Evolutionary conservation across 2,113 vertebrate genomes (phyloP), one percentile per base, ranked within the genome.

Genomic region (Labeo rohita): DNA sequence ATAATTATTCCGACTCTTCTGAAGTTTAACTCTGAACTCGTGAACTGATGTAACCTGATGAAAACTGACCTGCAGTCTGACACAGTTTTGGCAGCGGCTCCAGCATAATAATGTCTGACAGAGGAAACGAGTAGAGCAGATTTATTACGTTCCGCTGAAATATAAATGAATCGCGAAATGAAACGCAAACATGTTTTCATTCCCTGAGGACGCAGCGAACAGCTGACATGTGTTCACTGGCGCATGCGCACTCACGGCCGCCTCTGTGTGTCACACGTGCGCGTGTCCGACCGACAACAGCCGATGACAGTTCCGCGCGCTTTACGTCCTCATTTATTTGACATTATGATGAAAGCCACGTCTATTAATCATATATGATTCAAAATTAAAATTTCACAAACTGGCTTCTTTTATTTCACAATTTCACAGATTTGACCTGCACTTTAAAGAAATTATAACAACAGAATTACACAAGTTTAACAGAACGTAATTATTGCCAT

Each of bases 131-230:
- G 45, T 28, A 28, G 28, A 28, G 74, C 49, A 39, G 6, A 2
- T 86, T 43, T 81, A 23, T 43, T 73, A 45, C 61, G 61, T 10
- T 70, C 73, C 43, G 65, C 52, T 8, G 86, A 88, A 54, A 66
- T 12, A 28, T 12, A 79, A 49, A 87, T 21, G 12, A 87, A 2
- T n/a, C 73, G 76, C 3, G 23, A 36, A 78, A 87, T 72, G 15
- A 68, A 56, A 72, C 13, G 15, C 23, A 15, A 72, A 89, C 76
- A 89, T 70, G 1, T 86, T 45, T 52, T 90, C 88, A 91, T 91
- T 87, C 13, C 85, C 74, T n/a, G 47, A 21, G 23, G 28, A 1
- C 49, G 16, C 13, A 8, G 7, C 47, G 47, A 15, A 15, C 75
- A 13, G 21, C 13, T 1, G 12, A 8, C 70, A 65, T 2, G 72